Conservation (phyloP, 2,113 vertebrate species). For the Lophius piscatorius region DNA sequence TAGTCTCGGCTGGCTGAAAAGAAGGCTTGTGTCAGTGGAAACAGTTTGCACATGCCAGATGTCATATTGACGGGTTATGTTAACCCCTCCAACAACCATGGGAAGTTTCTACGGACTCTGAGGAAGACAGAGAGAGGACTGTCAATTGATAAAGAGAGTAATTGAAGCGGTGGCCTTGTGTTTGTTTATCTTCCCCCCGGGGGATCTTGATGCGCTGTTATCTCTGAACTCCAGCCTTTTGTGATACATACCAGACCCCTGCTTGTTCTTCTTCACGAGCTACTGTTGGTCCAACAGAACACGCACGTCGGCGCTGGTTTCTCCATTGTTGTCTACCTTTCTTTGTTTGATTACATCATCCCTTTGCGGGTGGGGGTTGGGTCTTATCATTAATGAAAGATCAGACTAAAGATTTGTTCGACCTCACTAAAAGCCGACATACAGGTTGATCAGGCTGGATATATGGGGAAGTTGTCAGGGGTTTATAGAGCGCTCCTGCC, state of each 20-base stretch:
- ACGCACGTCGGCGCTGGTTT: conserved; percentile 1
- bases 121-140: conserved; percentile 52
- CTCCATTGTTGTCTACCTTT: not conserved
- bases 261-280: conserved; percentile 20
- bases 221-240: conserved; percentile 46
- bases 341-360: too few relatives aligned
- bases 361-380: too few relatives aligned
- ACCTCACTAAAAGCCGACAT: too few relatives aligned
- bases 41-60: conserved; percentile 63
- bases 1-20: conserved; percentile 26
- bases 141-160: conserved; percentile 44
- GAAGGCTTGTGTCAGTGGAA: conserved; percentile 49
- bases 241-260: conserved; percentile 25
- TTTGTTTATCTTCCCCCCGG: conserved; percentile 28
- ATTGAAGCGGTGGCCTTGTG: conserved; percentile 14
- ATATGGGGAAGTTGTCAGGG: too few relatives aligned
- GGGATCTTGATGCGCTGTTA: conserved; percentile 48
- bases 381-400: too few relatives aligned
- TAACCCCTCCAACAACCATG: conserved; percentile 65
- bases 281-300: conserved; percentile 14
- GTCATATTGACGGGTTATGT: conserved; percentile 62
- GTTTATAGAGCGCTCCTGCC: too few relatives aligned
- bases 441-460: too few relatives aligned
- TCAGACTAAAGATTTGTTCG: too few relatives aligned
- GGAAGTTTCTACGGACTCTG: conserved; percentile 51